A percentile compares a stretch with the other conserved stretches of the same genome.
Conservation (phyloP, 2,888 invertebrate species). For the Brachypterus glaber region DNA sequence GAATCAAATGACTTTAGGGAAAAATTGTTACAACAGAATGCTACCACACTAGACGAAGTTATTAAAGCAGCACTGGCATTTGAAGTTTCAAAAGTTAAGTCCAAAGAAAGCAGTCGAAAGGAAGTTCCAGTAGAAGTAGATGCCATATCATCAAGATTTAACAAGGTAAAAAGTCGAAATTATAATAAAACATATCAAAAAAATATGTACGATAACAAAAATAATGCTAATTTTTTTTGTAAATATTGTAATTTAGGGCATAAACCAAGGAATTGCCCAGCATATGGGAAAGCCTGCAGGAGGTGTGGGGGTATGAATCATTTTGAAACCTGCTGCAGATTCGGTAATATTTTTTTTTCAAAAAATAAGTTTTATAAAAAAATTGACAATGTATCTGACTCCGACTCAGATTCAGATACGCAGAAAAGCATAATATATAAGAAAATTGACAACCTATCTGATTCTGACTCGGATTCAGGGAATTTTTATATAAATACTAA, state of each 20-base stretch:
- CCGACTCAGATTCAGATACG: no score
- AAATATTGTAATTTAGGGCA: not conserved
- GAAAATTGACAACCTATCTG: no score
- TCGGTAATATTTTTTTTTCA: no score
- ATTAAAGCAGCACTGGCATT: not conserved
- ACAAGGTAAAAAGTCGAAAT: not conserved
- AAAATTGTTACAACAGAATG: not conserved
- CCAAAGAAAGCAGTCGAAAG: no score
- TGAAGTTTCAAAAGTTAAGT: conserved; percentile 3
- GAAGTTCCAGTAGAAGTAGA: no score
- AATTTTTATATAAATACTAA: no score
- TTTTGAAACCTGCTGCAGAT: conserved; percentile 1
- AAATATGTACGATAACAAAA: no score
- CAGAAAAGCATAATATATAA: no score
- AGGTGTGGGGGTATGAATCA: not conserved
- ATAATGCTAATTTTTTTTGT: not conserved
- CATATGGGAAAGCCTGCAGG: not conserved
- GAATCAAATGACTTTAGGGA: not conserved
- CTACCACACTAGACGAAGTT: not conserved
- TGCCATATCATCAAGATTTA: not conserved
- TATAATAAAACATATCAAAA: no score
- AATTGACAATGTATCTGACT: no score
- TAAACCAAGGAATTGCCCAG: not conserved
- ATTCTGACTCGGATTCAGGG: no score
- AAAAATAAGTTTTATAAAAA: no score